These are phyloP conservation scores for Poeciliopsis paucimaculata DNA, from an alignment of 2,797 vertebrate species.

Conservation along the genomic window DNA sequence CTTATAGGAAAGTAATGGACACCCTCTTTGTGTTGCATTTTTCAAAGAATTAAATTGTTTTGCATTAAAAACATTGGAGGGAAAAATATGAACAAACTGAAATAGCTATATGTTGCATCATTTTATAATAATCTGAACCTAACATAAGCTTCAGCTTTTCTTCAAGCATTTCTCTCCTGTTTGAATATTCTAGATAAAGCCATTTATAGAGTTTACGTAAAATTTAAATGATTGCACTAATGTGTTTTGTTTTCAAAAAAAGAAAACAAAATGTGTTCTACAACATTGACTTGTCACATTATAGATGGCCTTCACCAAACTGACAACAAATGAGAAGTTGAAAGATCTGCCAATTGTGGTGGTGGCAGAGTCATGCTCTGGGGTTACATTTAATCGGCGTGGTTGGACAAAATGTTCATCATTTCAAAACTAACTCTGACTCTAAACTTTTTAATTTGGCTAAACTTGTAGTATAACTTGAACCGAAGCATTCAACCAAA, in stretches of 20 bases:
- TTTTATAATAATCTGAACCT: not conserved
- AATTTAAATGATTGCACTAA: not conserved
- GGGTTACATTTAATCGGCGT: not conserved
- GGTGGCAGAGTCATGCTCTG: not conserved
- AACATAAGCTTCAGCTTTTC: not conserved
- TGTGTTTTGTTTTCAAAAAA: not conserved
- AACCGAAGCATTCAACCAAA: not conserved
- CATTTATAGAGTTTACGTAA: not conserved
- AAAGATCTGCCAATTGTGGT: not conserved
- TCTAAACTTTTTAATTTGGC: not conserved
- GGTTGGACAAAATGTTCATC: not conserved
- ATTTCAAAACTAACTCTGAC: not conserved
- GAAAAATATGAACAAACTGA: not conserved
- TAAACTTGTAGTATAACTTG: not conserved
- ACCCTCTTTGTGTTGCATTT: not conserved
- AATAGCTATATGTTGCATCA: not conserved
- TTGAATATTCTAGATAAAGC: not conserved
- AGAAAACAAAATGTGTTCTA: not conserved
- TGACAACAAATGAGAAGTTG: not conserved
- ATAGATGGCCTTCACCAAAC: not conserved
- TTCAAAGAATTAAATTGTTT: not conserved
- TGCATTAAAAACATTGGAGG: not conserved
- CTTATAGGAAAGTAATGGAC: not conserved
- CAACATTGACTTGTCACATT: not conserved
- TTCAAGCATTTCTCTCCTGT: not conserved